Evolutionary conservation across 2,888 invertebrate genomes (phyloP).

Genomic region (Melangyna quadrimaculata): DNA sequence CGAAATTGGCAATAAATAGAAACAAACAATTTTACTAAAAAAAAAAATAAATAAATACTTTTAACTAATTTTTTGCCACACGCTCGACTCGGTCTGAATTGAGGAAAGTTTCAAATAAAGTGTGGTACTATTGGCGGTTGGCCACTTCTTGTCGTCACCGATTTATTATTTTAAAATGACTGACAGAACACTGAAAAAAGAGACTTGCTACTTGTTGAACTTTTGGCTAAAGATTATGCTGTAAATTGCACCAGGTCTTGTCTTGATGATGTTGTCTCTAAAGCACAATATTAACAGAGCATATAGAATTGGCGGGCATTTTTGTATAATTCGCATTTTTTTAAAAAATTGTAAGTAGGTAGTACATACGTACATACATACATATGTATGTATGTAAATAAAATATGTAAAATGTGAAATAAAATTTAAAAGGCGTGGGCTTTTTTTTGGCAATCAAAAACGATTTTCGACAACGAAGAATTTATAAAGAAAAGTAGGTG

Average conservation of each 20-base stretch:
- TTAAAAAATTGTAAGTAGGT: background rate
- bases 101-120: constrained; percentile 10
- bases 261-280: background rate
- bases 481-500: background rate
- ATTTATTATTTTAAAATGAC: constrained; percentile 7
- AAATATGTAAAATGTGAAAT: background rate
- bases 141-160: constrained; percentile 26
- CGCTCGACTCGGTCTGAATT: background rate
- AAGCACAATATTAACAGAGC: background rate
- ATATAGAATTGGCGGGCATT: background rate
- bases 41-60: constrained; percentile 27
- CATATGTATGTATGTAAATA: too few species aligned
- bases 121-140: constrained; percentile 27
- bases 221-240: constrained; percentile 45
- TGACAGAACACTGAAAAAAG: background rate
- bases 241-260: constrained; percentile 27
- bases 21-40: background rate
- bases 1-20: constrained; percentile 47
- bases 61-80: constrained; percentile 39
- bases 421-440: background rate
- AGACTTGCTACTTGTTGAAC: constrained; percentile 14
- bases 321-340: background rate
- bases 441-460: constrained; percentile 6
- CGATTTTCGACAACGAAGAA: background rate
- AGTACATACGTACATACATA: too few species aligned